These are phyloP conservation scores for Pangasius macronema DNA, from an alignment of 2,797 vertebrate genomes.

Conservation along the genomic window DNA sequence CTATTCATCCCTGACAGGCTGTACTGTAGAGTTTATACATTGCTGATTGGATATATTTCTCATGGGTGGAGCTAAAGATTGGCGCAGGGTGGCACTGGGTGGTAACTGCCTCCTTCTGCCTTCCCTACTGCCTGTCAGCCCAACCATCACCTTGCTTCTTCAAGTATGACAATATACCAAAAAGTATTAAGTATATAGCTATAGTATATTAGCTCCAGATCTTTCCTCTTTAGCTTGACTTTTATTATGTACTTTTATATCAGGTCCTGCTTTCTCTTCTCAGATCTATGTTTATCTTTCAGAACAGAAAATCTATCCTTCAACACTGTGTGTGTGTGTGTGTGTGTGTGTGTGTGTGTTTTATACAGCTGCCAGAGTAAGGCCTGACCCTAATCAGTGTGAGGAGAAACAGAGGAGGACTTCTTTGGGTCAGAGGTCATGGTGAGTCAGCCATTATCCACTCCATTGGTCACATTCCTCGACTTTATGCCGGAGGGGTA, in stretches of 20 bases:
- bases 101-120: too few species aligned
- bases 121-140: not conserved
- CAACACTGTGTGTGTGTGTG: constrained; percentile 53
- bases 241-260: not conserved
- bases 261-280: not conserved
- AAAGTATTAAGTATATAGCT: not conserved
- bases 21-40: not conserved
- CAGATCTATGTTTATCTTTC: constrained; percentile 4
- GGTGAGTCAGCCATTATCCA: constrained; percentile 76
- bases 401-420: constrained; percentile 83
- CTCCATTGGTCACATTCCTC: constrained; percentile 70
- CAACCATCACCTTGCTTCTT: not conserved
- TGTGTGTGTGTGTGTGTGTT: constrained; percentile 53
- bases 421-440: constrained; percentile 81
- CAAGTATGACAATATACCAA: not conserved
- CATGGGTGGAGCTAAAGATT: not conserved
- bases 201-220: not conserved
- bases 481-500: constrained; percentile 76
- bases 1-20: not conserved
- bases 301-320: constrained; percentile 48
- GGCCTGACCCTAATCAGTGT: constrained; percentile 78
- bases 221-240: too few species aligned
- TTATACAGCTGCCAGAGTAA: constrained; percentile 66
- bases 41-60: not conserved
- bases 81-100: not conserved